phyloP scores from a whole-genome alignment of 2,888 invertebrate genomes.

The Agonopterix subpropinquella region DNA sequence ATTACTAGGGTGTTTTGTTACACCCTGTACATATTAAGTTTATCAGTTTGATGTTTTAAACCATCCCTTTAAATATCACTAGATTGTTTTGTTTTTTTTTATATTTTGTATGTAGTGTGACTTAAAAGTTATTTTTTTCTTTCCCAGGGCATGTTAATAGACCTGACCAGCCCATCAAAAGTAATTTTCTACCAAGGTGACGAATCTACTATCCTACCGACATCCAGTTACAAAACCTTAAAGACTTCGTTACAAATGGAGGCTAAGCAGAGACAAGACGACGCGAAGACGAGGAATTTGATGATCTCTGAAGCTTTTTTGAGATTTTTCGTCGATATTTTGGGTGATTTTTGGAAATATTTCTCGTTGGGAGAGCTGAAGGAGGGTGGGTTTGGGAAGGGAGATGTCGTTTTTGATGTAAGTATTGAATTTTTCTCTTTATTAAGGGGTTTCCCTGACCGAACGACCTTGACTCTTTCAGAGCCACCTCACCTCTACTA shows the following conservation, averaged over 20 bases:
- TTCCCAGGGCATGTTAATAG: conserved; percentile 83
- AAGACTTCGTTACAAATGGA: conserved; percentile 71
- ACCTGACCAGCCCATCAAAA: conserved; percentile 75
- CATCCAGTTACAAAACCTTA: conserved; percentile 80
- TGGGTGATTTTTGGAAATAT: conserved; percentile 82
- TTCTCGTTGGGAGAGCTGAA: conserved; percentile 40
- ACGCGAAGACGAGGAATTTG: conserved; percentile 73
- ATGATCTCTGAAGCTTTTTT: conserved; percentile 86
- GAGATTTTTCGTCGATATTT: conserved; percentile 84
- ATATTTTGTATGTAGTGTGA: too few species aligned
- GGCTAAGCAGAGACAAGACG: conserved; percentile 41
- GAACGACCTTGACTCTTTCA: too few species aligned
- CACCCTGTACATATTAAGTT: too few species aligned
- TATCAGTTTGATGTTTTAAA: too few species aligned
- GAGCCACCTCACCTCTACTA: too few species aligned
- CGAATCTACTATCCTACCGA: conserved; percentile 84
- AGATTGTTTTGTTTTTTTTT: too few species aligned
- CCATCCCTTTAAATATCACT: too few species aligned
- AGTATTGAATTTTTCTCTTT: conserved; percentile 21
- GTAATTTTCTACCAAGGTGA: conserved; percentile 83
- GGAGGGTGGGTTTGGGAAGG: conserved; percentile 46
- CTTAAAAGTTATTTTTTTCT: too few species aligned
- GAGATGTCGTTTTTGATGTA: conserved; percentile 58
- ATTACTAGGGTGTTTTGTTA: too few species aligned
- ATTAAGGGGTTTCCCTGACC: too few species aligned